These are phyloP conservation scores for Aleiodes alternator DNA, from an alignment of 2,888 invertebrate genomes.

Conservation along the genomic window DNA sequence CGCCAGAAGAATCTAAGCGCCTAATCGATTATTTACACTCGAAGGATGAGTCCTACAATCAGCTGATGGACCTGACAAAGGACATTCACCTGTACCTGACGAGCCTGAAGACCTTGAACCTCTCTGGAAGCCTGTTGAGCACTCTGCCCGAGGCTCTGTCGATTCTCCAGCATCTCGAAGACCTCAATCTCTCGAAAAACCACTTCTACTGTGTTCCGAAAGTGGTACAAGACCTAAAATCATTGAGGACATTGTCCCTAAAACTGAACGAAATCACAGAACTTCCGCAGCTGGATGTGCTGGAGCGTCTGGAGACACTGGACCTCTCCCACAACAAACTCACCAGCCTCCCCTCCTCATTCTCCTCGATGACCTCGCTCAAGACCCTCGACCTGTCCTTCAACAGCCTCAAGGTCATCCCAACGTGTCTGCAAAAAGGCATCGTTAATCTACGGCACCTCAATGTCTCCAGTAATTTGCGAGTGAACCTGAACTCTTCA, in stretches of 20 bases:
- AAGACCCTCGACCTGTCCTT: constrained; percentile 55
- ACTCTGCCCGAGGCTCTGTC: constrained; percentile 46
- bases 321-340: constrained; percentile 27
- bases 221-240: background rate
- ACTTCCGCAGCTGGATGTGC: background rate
- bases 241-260: background rate
- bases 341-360: background rate
- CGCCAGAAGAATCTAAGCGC: background rate
- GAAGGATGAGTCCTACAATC: background rate
- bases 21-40: background rate
- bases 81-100: constrained; percentile 34
- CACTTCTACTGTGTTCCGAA: background rate
- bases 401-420: constrained; percentile 61
- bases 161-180: background rate
- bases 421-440: constrained; percentile 60
- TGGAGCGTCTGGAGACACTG: constrained; percentile 9
- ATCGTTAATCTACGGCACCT: constrained; percentile 59
- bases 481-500: constrained; percentile 51
- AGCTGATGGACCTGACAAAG: background rate
- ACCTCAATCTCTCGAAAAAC: background rate
- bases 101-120: constrained; percentile 52
- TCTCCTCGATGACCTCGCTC: constrained; percentile 48
- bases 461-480: constrained; percentile 61
- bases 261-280: background rate
- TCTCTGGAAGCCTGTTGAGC: constrained; percentile 53